Evolutionary conservation across 2,797 vertebrate species (phyloP).

Genomic region (Amphiprion clarkii): DNA sequence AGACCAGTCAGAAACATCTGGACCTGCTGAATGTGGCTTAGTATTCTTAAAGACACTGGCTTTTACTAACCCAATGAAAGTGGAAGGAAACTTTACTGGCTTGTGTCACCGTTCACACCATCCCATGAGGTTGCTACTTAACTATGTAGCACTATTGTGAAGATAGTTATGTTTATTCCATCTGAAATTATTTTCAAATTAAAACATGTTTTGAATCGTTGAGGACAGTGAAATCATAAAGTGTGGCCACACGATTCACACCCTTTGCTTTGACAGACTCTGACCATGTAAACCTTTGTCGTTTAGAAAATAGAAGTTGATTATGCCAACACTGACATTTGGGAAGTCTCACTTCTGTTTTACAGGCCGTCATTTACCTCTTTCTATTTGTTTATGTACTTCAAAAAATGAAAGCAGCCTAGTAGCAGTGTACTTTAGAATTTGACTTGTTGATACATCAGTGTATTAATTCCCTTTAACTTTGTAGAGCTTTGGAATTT

Average conservation of each 20-base stretch:
- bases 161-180: background rate
- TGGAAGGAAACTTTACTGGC: constrained; percentile 21
- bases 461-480: constrained; percentile 27
- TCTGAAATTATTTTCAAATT: background rate
- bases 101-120: constrained; percentile 29
- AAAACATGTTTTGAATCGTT: background rate
- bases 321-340: constrained; percentile 27
- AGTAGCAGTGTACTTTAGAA: background rate
- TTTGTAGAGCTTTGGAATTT: constrained; percentile 50
- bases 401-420: background rate
- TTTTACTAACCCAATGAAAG: constrained; percentile 38
- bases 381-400: constrained; percentile 24
- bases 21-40: constrained; percentile 11
- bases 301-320: constrained; percentile 38
- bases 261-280: background rate
- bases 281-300: background rate
- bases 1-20: background rate
- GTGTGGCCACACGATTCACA: background rate
- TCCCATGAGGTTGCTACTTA: background rate
- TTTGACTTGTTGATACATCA: constrained; percentile 21
- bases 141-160: background rate
- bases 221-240: background rate
- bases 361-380: background rate
- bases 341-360: constrained; percentile 56
- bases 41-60: constrained; percentile 15